Evolutionary conservation across 2,797 vertebrate species (phyloP), one percentile per base, ranked within the genome.

Genomic region (Megalops cyprinoides): DNA sequence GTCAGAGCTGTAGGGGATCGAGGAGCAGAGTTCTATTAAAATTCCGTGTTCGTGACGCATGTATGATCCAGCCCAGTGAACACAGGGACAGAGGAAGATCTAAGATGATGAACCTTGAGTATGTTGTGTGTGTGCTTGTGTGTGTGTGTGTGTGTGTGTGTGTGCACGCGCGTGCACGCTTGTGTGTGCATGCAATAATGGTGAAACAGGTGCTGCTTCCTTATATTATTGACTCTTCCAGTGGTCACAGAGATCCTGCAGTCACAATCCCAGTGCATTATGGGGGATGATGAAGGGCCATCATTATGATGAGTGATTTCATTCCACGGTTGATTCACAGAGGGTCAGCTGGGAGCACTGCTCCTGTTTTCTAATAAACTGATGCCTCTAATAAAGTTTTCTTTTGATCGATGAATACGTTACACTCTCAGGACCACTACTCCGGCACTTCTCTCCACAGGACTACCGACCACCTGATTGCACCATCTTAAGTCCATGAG

Each of bases 151-250:
- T 65, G 62, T 37, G 31, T 37, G 31, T 37, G 60, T 34, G 28
- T 65, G 60, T 67, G 31, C 20, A 15, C 31, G 14, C 37, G 28
- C 31, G 14, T 67, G 31, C 37, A 20, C 31, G 62, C 18, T 10
- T 34, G 28, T 42, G 39, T 71, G 37, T 20, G 23, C n/a, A 1
- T 39, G 67, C 87, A 85, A 83, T 86, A 82, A 84, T 56, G 88
- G 86, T 89, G 48, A 51, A 74, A 74, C 34, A 67, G 58, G 31
- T 28, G 15, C 55, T n/a, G n/a, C 15, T 55, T 76, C 74, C 20
- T 48, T 39, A 46, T 55, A 34, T 44, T 71, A 42, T 71, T 71
- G 23, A 28, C 39, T 71, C 67, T 44, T n/a, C 23, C 37, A 23
- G 18, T 39, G 44, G 39, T 23, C 67, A 10, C 67, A 71, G 67